Evolutionary conservation across 2,888 invertebrate genomes (phyloP), one percentile per base, ranked within the genome.

Genomic region (Entomobrya proxima): DNA sequence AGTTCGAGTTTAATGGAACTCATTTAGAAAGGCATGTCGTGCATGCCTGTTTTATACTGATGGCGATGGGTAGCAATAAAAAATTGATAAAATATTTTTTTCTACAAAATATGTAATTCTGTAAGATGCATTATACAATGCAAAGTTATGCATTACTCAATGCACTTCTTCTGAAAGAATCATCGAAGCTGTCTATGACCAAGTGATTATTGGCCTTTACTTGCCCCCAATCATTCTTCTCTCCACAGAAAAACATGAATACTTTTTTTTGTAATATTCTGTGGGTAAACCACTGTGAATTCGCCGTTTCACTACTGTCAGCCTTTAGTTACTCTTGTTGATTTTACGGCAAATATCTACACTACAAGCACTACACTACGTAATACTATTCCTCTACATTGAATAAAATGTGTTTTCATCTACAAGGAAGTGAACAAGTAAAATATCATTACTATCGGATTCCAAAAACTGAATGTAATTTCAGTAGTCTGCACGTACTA

Each of bases 221-320:
- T 50, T 79, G 78, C 67, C 78, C 78, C 21, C 58, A 79, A 79
- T 79, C 67, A 79, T 15, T 50, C 64, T 79, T 79, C 67, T 44
- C 67, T 24, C 67, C 37, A 37, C 67, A 67, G 18, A 40, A 37
- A 67, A 67, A 67, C 67, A 40, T 32, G 67, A 37, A 64, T 64
- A 5, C 15, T 5, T 58, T 58, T 64, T 35, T 64, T 24, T 40
- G n/a, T n/a, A n/a, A 37, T 9, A n/a, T 21, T 67, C 1, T 67
- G 40, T 40, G 21, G 13, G 67, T 67, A 40, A 67, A 40, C 67
- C 67, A 40, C 67, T 24, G 40, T 9, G 47, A 15, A 15, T 47
- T 37, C 37, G 37, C 6, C 11, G 37, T 5, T 37, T 7, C 37
- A 37, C 37, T 47, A 37, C 35, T 21, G 37, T 67, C 40, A 67